Percentiles rank a stretch among this genome's conserved stretches.
Conservation (phyloP, 2,888 invertebrate genomes). For the Cordilura impudica region DNA sequence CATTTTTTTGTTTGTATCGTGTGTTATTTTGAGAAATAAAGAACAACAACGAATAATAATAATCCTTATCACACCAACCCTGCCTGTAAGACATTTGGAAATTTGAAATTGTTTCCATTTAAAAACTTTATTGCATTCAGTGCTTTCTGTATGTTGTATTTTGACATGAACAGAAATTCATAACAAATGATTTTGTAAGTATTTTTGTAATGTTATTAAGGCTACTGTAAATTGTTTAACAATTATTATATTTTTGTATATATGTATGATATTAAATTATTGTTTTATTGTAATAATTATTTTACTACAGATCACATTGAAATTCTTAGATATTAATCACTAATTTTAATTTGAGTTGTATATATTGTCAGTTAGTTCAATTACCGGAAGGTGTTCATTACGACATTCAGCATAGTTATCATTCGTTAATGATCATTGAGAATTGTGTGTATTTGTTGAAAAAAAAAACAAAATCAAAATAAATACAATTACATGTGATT, state of each 20-base stretch:
- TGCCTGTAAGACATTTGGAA: neutral
- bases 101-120: neutral
- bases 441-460: too few species aligned
- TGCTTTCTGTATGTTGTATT: slow-evolving; percentile 1
- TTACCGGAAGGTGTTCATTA: slow-evolving; percentile 57
- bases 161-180: slow-evolving; percentile 44
- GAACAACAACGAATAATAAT: neutral
- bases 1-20: neutral
- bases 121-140: slow-evolving; percentile 15
- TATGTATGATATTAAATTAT: neutral
- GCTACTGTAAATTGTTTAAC: neutral
- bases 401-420: slow-evolving; percentile 26
- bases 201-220: neutral
- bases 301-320: slow-evolving; percentile 49
- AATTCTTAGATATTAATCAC: slow-evolving; percentile 50
- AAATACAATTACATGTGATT: neutral
- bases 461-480: too few species aligned
- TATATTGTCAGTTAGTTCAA: slow-evolving; percentile 12
- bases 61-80: neutral
- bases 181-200: slow-evolving; percentile 61
- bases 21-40: neutral
- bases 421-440: slow-evolving; percentile 21
- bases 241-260: slow-evolving; percentile 5
- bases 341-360: slow-evolving; percentile 19
- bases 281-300: neutral